A percentile compares a stretch with the other conserved stretches of the same genome.
phyloP scores from a whole-genome alignment of 1,140 invertebrate species.

The Drosophila willistoni region DNA sequence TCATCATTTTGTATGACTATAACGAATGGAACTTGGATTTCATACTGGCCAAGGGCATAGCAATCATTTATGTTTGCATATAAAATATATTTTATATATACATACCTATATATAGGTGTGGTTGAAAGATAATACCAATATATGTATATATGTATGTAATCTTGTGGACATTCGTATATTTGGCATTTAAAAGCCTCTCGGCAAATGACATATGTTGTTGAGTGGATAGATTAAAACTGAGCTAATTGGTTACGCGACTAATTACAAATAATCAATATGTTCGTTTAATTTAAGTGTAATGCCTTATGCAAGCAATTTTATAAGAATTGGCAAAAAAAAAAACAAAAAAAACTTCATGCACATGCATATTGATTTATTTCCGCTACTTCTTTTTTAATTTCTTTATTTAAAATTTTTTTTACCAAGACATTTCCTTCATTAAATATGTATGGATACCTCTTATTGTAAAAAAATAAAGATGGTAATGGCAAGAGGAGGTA shows the following conservation, averaged over 20 bases:
- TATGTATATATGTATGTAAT: not conserved
- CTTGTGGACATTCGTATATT: not conserved
- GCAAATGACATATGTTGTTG: slow-evolving; percentile 5
- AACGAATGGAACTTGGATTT: slow-evolving; percentile 36
- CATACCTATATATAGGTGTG: not conserved
- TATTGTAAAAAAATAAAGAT: too few relatives aligned
- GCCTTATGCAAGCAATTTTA: not conserved
- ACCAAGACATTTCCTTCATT: too few relatives aligned
- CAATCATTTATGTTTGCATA: slow-evolving; percentile 36
- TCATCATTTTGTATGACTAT: slow-evolving; percentile 33
- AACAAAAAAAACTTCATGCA: too few relatives aligned
- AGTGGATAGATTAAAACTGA: slow-evolving; percentile 11
- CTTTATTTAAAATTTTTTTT: too few relatives aligned
- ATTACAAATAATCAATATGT: slow-evolving; percentile 2
- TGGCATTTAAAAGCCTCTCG: slow-evolving; percentile 7
- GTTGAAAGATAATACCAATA: slow-evolving; percentile 6
- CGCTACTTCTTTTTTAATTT: too few relatives aligned
- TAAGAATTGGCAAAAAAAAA: too few relatives aligned
- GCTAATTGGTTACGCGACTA: slow-evolving; percentile 12
- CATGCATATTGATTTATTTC: too few relatives aligned
- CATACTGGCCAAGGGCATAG: slow-evolving; percentile 50
- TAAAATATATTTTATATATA: slow-evolving; percentile 22
- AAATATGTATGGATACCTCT: too few relatives aligned
- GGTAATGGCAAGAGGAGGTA: too few relatives aligned
- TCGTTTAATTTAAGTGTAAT: slow-evolving; percentile 1